A percentile compares a stretch with the other conserved stretches of the same genome.
Conservation (phyloP, 2,888 invertebrate genomes). For the Germaria angustata region DNA sequence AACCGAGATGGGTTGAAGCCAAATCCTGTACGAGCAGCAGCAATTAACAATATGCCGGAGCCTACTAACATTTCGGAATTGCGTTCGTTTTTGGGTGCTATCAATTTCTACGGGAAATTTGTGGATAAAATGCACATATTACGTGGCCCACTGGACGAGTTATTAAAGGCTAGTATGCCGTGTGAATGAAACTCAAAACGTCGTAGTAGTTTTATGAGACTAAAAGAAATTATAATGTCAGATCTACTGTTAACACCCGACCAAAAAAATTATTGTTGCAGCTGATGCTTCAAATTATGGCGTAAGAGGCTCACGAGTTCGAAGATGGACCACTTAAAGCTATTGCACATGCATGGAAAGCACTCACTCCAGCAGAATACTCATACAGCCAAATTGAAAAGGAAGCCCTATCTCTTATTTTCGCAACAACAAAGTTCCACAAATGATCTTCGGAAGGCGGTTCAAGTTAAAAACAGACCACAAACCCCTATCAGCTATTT, state of each 20-base stretch:
- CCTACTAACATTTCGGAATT: too few relatives aligned
- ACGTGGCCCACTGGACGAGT: slow-evolving; percentile 52
- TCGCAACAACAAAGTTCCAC: slow-evolving; percentile 64
- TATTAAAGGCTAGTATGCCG: slow-evolving; percentile 21
- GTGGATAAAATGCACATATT: slow-evolving; percentile 37
- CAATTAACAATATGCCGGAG: too few relatives aligned
- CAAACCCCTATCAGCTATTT: slow-evolving; percentile 3
- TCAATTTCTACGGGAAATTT: too few relatives aligned
- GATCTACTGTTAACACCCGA: too few relatives aligned
- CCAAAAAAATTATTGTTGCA: too few relatives aligned
- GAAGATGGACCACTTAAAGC: slow-evolving; percentile 72
- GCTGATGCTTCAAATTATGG: too few relatives aligned
- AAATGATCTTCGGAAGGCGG: slow-evolving; percentile 29
- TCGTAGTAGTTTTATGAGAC: slow-evolving; percentile 31
- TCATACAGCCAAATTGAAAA: slow-evolving; percentile 67
- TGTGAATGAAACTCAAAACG: slow-evolving; percentile 30
- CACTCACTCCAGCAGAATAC: slow-evolving; percentile 70
- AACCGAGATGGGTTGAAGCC: slow-evolving; percentile 59
- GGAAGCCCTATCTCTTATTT: slow-evolving; percentile 57
- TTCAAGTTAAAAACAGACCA: slow-evolving; percentile 70
- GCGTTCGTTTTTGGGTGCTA: too few relatives aligned
- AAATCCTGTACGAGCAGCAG: slow-evolving; percentile 39
- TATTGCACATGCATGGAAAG: slow-evolving; percentile 69
- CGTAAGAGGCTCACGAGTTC: too few relatives aligned
- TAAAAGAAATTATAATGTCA: too few relatives aligned